Evolutionary conservation across 2,113 vertebrate genomes (phyloP), one percentile per base, ranked within the genome.

Genomic region (Rhinopomastus cyanomelas): DNA sequence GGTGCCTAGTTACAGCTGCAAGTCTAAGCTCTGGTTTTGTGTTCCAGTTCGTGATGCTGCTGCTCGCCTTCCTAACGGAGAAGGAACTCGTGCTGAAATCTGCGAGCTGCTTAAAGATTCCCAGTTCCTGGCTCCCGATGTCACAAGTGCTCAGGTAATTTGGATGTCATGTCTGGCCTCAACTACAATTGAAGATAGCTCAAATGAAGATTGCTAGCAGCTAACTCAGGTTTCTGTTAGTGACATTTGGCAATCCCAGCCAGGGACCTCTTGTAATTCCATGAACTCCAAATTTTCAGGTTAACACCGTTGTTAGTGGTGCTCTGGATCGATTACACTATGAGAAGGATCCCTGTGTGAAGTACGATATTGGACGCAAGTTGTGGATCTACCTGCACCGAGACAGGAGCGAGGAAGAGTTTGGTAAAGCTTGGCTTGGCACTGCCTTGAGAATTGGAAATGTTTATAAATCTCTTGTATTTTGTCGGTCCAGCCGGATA

Each of bases 351-450:
- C 99, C 99, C 1, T 99, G 99, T 68, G 99, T 99, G 64, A 99
- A 99, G 67, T 99, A 99, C 0, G 99, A 99, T 83, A 99, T 99
- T 3, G 99, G 99, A 12, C 98, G 98, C 49, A 99, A 99, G 94
- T 95, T 99, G 49, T 99, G 99, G 99, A 99, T 99, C 95, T 99
- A 99, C 89, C 96, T 99, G 75, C 99, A 99, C 87, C 97, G 98
- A 26, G 97, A 98, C 94, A 98, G 99, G 84, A 99, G 98, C 5
- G 99, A 99, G 92, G 99, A 99, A 42, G 99, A 99, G 95, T 99
- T 99, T 80, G 99, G 99, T 99, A 95, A 42, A 95, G 98, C 61
- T 57, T 10, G 22, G 11, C 34, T 26, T 78, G 30, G 19, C 49
- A 49, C 9, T n/a, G 16, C 1, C 22, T 57, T 32, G 79, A 62